These are phyloP conservation scores for Agrochola lychnidis DNA, from an alignment of 2,888 invertebrate genomes.

Conservation along the genomic window DNA sequence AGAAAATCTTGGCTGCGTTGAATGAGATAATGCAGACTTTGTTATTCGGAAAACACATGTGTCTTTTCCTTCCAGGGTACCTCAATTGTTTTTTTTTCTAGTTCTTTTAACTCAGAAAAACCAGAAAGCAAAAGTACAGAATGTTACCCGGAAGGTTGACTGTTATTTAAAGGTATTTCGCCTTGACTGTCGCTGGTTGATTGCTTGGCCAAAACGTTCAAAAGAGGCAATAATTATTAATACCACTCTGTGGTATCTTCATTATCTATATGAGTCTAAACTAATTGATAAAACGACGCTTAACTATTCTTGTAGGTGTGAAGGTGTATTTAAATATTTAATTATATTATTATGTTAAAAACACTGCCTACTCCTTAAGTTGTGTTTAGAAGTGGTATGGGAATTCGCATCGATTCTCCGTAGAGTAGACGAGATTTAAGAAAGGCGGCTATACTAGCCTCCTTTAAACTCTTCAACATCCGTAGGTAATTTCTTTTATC, in stretches of 20 bases:
- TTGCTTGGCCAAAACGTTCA: constrained; percentile 25
- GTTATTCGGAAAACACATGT: background rate
- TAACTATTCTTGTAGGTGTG: constrained; percentile 8
- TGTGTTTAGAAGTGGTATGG: background rate
- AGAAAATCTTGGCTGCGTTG: background rate
- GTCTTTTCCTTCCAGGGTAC: background rate
- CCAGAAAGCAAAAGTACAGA: background rate
- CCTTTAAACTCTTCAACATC: background rate
- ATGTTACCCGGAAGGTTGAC: constrained; percentile 5
- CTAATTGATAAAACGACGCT: constrained; percentile 17
- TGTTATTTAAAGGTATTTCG: constrained; percentile 1
- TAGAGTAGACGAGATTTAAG: background rate
- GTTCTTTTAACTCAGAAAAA: background rate
- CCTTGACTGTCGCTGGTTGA: constrained; percentile 26
- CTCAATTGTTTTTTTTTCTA: no score
- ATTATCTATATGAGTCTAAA: constrained; percentile 23
- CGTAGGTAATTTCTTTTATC: background rate
- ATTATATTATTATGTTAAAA: background rate
- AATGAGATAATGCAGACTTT: background rate
- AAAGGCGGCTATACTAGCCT: background rate
- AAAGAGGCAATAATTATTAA: constrained; percentile 38
- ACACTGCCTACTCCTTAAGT: background rate
- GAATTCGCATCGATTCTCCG: background rate
- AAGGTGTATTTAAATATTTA: background rate
- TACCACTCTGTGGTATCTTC: constrained; percentile 15